phyloP scores from a whole-genome alignment of 2,113 vertebrate species.

The Prolemur simus region DNA sequence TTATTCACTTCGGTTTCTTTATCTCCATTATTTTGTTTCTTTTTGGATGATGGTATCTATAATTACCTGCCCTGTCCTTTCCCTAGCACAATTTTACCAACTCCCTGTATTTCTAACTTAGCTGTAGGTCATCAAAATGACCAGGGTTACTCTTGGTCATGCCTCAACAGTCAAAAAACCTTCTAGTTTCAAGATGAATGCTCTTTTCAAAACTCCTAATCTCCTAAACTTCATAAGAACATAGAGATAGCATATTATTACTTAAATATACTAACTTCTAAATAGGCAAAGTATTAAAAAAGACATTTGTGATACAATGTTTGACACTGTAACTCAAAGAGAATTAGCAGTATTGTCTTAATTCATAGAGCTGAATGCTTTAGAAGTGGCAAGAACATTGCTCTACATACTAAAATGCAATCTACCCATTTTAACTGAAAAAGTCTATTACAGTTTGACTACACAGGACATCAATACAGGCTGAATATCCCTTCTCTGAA shows the following conservation, averaged over 20 bases:
- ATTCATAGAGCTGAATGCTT: background rate
- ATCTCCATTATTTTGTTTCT: background rate
- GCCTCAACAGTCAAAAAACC: background rate
- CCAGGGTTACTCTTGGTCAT: background rate
- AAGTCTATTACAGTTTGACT: background rate
- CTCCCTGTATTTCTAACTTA: background rate
- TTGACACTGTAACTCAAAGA: conserved; percentile 11
- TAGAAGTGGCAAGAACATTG: background rate
- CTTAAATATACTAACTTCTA: background rate
- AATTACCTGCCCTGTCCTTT: background rate
- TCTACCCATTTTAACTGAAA: background rate
- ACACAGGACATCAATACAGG: background rate
- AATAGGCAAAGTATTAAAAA: background rate
- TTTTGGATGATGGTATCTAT: background rate
- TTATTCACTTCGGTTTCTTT: conserved; percentile 32
- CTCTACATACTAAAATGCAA: background rate
- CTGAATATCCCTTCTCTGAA: background rate
- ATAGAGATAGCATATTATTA: background rate
- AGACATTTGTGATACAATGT: background rate
- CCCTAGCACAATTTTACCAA: background rate
- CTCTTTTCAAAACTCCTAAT: background rate
- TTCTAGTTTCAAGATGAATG: background rate
- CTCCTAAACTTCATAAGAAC: background rate
- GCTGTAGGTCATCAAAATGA: background rate
- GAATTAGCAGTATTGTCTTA: background rate